Percentiles rank a stretch among this genome's conserved stretches.
Evolutionary conservation across 2,888 invertebrate genomes (phyloP).

Genomic region (Chalcis sispes): DNA sequence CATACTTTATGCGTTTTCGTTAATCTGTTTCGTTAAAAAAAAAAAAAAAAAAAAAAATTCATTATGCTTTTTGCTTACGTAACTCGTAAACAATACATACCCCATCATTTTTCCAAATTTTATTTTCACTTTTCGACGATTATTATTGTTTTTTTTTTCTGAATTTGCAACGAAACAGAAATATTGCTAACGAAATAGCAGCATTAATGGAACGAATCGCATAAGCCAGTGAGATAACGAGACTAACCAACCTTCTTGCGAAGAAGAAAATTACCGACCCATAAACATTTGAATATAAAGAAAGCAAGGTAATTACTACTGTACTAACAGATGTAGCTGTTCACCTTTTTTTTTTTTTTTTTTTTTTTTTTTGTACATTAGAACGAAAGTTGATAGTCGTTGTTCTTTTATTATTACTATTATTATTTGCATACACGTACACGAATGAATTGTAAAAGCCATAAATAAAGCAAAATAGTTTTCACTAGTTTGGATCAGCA

Average conservation of each 20-base stretch:
- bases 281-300: constrained; percentile 60
- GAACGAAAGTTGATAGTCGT: constrained; percentile 38
- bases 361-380: constrained; percentile 47
- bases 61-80: too few species aligned
- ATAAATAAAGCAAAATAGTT: not conserved
- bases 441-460: not conserved
- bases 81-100: too few species aligned
- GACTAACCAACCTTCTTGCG: constrained; percentile 48
- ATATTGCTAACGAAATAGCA: constrained; percentile 5
- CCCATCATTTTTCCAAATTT: not conserved
- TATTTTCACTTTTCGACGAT: not conserved
- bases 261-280: constrained; percentile 61
- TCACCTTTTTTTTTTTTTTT: constrained; percentile 13
- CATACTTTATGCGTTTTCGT: constrained; percentile 22
- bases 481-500: constrained; percentile 1
- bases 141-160: constrained; percentile 32
- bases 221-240: constrained; percentile 50
- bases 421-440: constrained; percentile 19
- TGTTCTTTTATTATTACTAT: constrained; percentile 36
- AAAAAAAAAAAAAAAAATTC: too few species aligned
- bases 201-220: constrained; percentile 49
- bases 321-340: constrained; percentile 46
- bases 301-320: constrained; percentile 72
- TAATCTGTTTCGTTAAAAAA: constrained; percentile 7
- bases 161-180: too few species aligned